Evolutionary conservation across 2,888 invertebrate species (phyloP).

Genomic region (Dynastes grantii): DNA sequence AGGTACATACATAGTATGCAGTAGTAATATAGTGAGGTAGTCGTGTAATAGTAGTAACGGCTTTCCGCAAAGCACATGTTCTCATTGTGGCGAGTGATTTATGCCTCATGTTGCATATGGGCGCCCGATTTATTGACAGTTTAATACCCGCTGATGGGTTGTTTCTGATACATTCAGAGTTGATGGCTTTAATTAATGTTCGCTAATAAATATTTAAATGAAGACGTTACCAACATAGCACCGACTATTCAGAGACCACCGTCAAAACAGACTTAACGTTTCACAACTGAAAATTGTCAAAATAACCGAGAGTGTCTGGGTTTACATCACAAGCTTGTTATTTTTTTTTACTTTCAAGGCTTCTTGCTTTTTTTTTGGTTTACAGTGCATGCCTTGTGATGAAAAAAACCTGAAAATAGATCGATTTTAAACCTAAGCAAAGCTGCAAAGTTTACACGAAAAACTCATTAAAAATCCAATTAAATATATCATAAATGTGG

Average conservation of each 20-base stretch:
- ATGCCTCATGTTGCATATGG: slow-evolving; percentile 4
- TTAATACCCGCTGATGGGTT: slow-evolving; percentile 40
- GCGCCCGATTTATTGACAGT: slow-evolving; percentile 42
- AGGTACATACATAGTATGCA: slow-evolving; percentile 20
- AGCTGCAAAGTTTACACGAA: too few relatives aligned
- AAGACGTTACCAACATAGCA: slow-evolving; percentile 19
- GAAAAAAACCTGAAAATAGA: too few relatives aligned
- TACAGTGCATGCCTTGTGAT: too few relatives aligned
- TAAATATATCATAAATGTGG: too few relatives aligned
- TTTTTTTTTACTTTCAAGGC: neutral
- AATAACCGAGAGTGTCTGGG: too few relatives aligned
- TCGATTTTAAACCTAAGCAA: too few relatives aligned
- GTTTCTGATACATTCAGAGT: slow-evolving; percentile 23
- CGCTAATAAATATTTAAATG: slow-evolving; percentile 44
- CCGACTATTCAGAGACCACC: slow-evolving; percentile 34
- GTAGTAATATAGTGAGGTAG: slow-evolving; percentile 26
- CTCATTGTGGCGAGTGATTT: slow-evolving; percentile 35
- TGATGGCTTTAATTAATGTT: slow-evolving; percentile 40
- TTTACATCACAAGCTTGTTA: neutral
- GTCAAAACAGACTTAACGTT: neutral
- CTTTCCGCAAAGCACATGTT: slow-evolving; percentile 41
- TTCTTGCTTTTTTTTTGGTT: too few relatives aligned
- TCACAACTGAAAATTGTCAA: too few relatives aligned
- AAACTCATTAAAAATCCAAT: too few relatives aligned
- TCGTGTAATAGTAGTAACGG: slow-evolving; percentile 25